Evolutionary conservation across 2,113 vertebrate species (phyloP), one percentile per base, ranked within the genome.

Genomic region (Pitta sordida): DNA sequence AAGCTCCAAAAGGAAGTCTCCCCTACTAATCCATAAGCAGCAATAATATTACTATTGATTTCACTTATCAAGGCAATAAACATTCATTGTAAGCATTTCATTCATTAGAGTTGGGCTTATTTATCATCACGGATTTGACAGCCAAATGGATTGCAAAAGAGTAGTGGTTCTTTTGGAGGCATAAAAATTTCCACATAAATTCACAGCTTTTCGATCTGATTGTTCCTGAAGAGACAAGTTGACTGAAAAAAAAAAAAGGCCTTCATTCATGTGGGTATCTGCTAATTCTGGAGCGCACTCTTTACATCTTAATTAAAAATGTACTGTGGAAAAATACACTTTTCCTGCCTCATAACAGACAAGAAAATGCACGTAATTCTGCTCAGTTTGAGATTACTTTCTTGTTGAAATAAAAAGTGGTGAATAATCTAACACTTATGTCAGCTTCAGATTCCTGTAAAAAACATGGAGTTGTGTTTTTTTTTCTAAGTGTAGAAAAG

Each of bases 1-100:
- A 91, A 85, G 71, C 83, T 64, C 24, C 36, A 24, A 81, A 84
- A 96, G 88, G 59, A 95, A 96, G 63, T 84, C 82, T 91, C 32
- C 79, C 43, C 44, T 87, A 27, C 51, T 87, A 80, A 94, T 92
- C 90, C 81, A 53, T 23, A 69, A 13, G 1, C 41, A 70, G 30
- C 53, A 73, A 46, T 73, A 52, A 53, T 26, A 60, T 32, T 83
- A 71, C 34, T 23, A 63, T 36, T 79, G 65, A 90, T 91, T 93
- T 87, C 5, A 44, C 46, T 88, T 85, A 65, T 62, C 41, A 80
- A 67, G 41, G 30, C 32, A 83, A 69, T 53, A 58, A 73, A 69
- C 65, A 65, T 37, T 84, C 11, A 36, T 73, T 10, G 9, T 48
- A 58, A 51, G 21, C 10, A 26, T 82, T 84, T 89, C 9, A 53